Evolutionary conservation across 2,888 invertebrate species (phyloP), one percentile per base, ranked within the genome.

Genomic region (Drosophila prolongata): DNA sequence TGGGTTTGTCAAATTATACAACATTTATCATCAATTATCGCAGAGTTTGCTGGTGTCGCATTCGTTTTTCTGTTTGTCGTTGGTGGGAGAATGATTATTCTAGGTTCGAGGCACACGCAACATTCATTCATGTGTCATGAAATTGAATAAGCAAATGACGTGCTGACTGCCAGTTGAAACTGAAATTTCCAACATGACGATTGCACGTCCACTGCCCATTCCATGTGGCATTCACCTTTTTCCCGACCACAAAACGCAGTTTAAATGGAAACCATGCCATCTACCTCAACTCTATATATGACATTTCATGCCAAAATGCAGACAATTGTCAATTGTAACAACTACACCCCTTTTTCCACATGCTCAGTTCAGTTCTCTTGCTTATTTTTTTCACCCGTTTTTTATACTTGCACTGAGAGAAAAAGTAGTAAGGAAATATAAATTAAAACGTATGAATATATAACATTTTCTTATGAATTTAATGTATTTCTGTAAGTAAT

Each of bases 21-120:
- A 90, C 90, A 91, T 90, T 90, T 91, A 90, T 90, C 91, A 91
- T 89, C 90, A 90, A 90, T 90, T 90, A 90, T 91, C 89, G 80
- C 87, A 79, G 78, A 73, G 76, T 67, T 77, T 77, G 72, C 66
- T 67, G 70, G 76, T 68, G 61, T 74, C 64, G 58, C 47, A 49
- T 61, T 50, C 47, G 49, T n/a, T 27, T 50, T 35, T 57, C 40
- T 64, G 67, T 66, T 13, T 16, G 6, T 13, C 11, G 55, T 35
- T 37, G 76, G 59, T 72, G 75, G 78, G 86, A 78, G 86, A 88
- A 76, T 86, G 77, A 77, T 85, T 77, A 67, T 87, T 59, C 74
- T 78, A 55, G 68, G 76, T 66, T 62, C 75, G 74, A 76, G 85
- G 79, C 79, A 67, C 89, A 90, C 90, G 89, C 89, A 76, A 89